Evolutionary conservation across 2,888 invertebrate genomes (phyloP).

Genomic region (Stenoptilia bipunctidactyla): DNA sequence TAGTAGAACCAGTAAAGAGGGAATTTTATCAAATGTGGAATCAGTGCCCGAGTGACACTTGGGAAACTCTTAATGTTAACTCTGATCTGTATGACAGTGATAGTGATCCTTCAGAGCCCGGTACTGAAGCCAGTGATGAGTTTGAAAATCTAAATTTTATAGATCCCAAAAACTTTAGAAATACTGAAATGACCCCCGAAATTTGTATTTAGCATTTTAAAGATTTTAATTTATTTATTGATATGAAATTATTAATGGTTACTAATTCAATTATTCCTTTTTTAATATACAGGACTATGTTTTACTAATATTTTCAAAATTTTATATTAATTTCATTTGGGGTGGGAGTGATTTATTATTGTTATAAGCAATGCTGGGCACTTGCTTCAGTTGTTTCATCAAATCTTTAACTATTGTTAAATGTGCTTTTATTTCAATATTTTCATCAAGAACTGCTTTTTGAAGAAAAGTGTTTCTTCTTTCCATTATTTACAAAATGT

Average conservation of each 20-base stretch:
- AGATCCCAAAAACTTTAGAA: conserved; percentile 17
- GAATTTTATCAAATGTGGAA: conserved; percentile 76
- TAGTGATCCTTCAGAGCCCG: conserved; percentile 18
- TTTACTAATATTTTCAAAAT: neutral
- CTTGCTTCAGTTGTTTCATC: conserved; percentile 11
- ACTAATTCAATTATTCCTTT: conserved; percentile 8
- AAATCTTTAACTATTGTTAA: conserved; percentile 14
- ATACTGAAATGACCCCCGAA: conserved; percentile 32
- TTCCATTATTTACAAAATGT: conserved; percentile 20
- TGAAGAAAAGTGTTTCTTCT: conserved; percentile 42
- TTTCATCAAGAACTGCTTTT: conserved; percentile 40
- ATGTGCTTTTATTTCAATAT: conserved; percentile 16
- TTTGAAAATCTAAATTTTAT: neutral
- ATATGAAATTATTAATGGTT: conserved; percentile 4
- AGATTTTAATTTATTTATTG: conserved; percentile 13
- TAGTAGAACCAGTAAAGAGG: conserved; percentile 65
- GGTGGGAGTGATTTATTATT: conserved; percentile 1
- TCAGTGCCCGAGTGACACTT: neutral
- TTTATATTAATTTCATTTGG: neutral
- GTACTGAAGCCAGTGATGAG: neutral
- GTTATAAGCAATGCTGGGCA: conserved; percentile 26
- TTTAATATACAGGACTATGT: conserved; percentile 19
- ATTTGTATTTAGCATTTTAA: conserved; percentile 13
- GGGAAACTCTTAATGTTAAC: conserved; percentile 1
- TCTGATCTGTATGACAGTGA: conserved; percentile 19